Percentiles rank a stretch among this genome's conserved stretches.
These are phyloP conservation scores for Colostygia pectinataria DNA, from an alignment of 2,888 invertebrate genomes.

Conservation along the genomic window DNA sequence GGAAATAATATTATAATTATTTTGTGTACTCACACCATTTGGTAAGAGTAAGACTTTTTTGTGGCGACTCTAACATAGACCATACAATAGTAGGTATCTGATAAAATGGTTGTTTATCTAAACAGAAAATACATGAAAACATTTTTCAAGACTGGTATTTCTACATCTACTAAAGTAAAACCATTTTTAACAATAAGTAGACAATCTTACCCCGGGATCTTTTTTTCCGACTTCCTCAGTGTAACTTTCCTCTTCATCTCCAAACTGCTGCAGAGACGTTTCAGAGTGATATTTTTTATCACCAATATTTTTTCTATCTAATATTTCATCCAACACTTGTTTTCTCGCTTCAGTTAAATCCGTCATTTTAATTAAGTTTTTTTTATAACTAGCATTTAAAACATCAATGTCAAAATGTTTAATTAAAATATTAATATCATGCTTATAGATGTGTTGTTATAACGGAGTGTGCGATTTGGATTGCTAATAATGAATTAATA, in stretches of 20 bases:
- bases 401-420: neutral
- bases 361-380: conserved; percentile 44
- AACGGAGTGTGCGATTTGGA: conserved; percentile 56
- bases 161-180: too few species aligned
- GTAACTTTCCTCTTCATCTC: conserved; percentile 52
- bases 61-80: too few species aligned
- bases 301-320: conserved; percentile 61
- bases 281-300: conserved; percentile 74
- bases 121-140: too few species aligned
- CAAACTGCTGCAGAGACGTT: conserved; percentile 65
- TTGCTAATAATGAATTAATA: conserved; percentile 63
- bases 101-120: too few species aligned
- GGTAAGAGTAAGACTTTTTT: too few species aligned
- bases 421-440: neutral
- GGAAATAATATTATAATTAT: too few species aligned
- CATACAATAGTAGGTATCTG: too few species aligned
- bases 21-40: too few species aligned
- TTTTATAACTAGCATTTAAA: conserved; percentile 5
- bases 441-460: conserved; percentile 27
- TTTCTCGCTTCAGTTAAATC: conserved; percentile 46
- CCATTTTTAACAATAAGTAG: neutral
- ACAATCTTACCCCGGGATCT: conserved; percentile 66
- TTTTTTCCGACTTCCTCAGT: conserved; percentile 27
- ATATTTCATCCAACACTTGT: conserved; percentile 60
- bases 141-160: too few species aligned